A percentile compares a stretch with the other conserved stretches of the same genome.
Evolutionary conservation across 1,140 invertebrate species (phyloP).

Genomic region (Uloborus diversus): DNA sequence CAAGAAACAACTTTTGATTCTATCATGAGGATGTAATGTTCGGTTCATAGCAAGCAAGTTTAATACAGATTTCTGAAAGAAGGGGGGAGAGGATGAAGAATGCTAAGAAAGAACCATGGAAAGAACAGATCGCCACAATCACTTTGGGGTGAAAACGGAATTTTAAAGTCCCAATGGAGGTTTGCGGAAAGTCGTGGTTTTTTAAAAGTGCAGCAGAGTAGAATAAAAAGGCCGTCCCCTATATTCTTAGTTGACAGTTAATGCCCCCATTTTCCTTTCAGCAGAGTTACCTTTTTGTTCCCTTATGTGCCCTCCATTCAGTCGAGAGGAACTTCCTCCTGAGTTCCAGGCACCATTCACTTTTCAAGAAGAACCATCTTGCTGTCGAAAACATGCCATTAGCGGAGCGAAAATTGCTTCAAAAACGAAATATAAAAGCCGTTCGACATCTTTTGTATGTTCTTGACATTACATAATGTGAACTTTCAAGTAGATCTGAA

Average conservation of each 20-base stretch:
- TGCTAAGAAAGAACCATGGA: background rate
- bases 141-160: background rate
- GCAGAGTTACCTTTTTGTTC: background rate
- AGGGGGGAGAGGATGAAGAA: background rate
- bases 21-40: too few species aligned
- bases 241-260: slow-evolving; percentile 45
- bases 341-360: background rate
- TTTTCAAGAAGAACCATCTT: slow-evolving; percentile 18
- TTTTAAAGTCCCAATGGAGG: background rate
- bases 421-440: slow-evolving; percentile 3
- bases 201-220: slow-evolving; percentile 34
- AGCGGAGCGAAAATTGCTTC: slow-evolving; percentile 44
- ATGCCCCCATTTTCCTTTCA: background rate
- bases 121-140: background rate
- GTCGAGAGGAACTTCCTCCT: background rate
- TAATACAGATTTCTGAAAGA: background rate
- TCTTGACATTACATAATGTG: background rate
- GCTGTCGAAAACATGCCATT: slow-evolving; percentile 51
- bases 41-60: too few species aligned
- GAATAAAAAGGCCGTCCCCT: slow-evolving; percentile 35
- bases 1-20: too few species aligned
- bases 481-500: background rate
- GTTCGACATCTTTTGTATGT: background rate
- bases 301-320: background rate
- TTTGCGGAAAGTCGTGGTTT: slow-evolving; percentile 2